phyloP scores from a whole-genome alignment of 30 jellyfish, hydroid and myxozoan species.

The Hydra vulgaris region DNA sequence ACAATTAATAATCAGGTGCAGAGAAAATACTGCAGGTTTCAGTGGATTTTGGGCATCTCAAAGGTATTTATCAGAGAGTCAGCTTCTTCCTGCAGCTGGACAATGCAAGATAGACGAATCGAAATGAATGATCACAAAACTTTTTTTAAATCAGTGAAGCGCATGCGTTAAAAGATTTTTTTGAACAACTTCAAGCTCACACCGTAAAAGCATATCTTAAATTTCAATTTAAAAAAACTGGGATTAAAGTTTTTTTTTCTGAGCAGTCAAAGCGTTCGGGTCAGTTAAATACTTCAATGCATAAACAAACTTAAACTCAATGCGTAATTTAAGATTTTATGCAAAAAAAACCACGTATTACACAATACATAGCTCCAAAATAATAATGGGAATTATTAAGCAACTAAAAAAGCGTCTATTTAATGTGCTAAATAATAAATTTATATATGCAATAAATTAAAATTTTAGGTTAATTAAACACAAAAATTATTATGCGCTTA shows the following conservation, averaged over 20 bases:
- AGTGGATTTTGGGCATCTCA: constrained; percentile 13
- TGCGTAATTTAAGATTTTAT: background rate
- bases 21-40: background rate
- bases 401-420: constrained; percentile 5
- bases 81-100: constrained; percentile 37
- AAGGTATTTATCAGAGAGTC: constrained; percentile 9
- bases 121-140: constrained; percentile 37
- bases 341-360: background rate
- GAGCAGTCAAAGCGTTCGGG: constrained; percentile 8
- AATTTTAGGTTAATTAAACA: too few species aligned
- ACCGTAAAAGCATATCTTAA: background rate
- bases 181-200: constrained; percentile 11
- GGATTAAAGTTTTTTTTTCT: background rate
- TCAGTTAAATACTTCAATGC: too few species aligned
- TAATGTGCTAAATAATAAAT: background rate
- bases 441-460: too few species aligned
- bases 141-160: constrained; percentile 2
- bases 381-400: constrained; percentile 3
- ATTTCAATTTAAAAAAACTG: background rate
- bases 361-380: background rate
- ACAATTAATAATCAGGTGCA: background rate
- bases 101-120: constrained; percentile 24
- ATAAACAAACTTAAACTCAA: constrained; percentile 5
- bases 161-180: constrained; percentile 28
- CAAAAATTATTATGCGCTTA: too few species aligned